These are phyloP conservation scores for Melieria picta DNA, from an alignment of 2,888 invertebrate genomes.

Conservation along the genomic window DNA sequence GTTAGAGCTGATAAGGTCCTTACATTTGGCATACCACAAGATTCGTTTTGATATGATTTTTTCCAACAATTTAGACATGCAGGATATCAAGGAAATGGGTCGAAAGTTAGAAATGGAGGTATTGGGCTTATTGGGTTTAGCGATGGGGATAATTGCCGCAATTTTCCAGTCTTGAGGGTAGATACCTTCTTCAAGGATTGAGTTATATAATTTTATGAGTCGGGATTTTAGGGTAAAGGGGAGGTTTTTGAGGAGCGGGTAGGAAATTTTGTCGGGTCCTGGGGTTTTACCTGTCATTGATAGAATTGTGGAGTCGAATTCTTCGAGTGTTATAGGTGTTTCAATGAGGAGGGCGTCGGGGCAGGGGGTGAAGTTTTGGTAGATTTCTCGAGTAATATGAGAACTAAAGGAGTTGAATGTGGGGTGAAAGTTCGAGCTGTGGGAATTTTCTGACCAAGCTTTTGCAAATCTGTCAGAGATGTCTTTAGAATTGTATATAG, in stretches of 20 bases:
- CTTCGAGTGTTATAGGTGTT: slow-evolving; percentile 1
- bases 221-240: slow-evolving; percentile 1
- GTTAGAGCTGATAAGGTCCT: background rate
- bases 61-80: background rate
- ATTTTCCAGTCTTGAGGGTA: slow-evolving; percentile 13
- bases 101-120: background rate
- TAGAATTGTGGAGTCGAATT: background rate
- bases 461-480: background rate
- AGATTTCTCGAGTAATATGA: background rate
- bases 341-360: background rate
- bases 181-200: background rate
- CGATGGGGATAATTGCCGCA: background rate
- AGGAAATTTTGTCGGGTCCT: slow-evolving; percentile 1
- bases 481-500: background rate
- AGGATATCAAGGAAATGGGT: background rate
- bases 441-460: background rate
- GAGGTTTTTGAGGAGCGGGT: slow-evolving; percentile 11
- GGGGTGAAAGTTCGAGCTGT: background rate
- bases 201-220: background rate
- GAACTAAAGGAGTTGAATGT: background rate
- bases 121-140: background rate
- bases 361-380: background rate
- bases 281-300: slow-evolving; percentile 1
- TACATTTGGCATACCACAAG: background rate
- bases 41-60: background rate